Evolutionary conservation across 2,888 invertebrate species (phyloP).

Genomic region (Dryadula phaetusa): DNA sequence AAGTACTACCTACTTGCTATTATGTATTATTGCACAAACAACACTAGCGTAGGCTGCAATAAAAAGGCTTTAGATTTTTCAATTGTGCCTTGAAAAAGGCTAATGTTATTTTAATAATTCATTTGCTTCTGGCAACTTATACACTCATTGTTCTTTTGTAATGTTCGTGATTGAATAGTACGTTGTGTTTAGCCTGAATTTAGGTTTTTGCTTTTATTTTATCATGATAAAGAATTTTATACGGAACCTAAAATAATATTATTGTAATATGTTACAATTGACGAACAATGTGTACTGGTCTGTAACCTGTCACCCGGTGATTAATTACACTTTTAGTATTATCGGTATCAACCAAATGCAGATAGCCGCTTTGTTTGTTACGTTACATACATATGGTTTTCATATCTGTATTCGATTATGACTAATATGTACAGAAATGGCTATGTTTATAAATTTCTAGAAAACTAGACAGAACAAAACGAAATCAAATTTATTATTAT

Average conservation of each 20-base stretch:
- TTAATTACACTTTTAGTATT: constrained; percentile 28
- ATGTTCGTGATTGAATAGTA: constrained; percentile 14
- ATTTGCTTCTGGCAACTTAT: constrained; percentile 21
- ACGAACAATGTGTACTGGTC: constrained; percentile 1
- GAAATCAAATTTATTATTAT: too few species aligned
- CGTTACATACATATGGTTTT: constrained; percentile 10
- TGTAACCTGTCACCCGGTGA: constrained; percentile 22
- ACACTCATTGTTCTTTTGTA: constrained; percentile 22
- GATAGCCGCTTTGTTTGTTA: constrained; percentile 17
- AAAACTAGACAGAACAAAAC: too few species aligned
- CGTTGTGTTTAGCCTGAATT: not conserved
- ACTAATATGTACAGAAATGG: too few species aligned
- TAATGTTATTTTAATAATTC: constrained; percentile 26
- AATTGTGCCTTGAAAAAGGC: constrained; percentile 7
- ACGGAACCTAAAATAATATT: not conserved
- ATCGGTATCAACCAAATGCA: constrained; percentile 14
- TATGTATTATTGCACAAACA: not conserved
- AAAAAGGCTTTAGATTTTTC: constrained; percentile 10
- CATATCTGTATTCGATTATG: constrained; percentile 17
- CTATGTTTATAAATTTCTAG: too few species aligned
- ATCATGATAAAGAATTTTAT: not conserved
- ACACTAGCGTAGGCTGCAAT: not conserved
- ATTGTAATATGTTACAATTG: not conserved
- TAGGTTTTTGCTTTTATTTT: not conserved
- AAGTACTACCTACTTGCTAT: not conserved